phyloP scores from a whole-genome alignment of 1,140 invertebrate genomes.

The Tetramorium alpestre region DNA sequence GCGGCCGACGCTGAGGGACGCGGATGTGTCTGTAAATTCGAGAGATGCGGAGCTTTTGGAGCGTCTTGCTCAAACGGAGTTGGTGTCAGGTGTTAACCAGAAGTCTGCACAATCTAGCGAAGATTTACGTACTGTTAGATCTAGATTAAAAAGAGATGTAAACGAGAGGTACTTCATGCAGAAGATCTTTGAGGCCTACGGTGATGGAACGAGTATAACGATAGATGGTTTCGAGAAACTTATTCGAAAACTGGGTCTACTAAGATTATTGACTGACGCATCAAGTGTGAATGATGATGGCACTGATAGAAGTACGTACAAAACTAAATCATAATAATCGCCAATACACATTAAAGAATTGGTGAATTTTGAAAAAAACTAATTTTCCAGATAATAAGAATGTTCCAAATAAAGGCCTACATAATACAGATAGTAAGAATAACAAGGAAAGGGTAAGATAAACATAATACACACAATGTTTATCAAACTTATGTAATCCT shows the following conservation, averaged over 20 bases:
- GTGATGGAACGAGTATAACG: conserved; percentile 88
- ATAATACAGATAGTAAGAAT: conserved; percentile 49
- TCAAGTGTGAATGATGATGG: conserved; percentile 68
- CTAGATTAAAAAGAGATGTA: conserved; percentile 72
- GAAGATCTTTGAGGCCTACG: conserved; percentile 86
- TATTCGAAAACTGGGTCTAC: conserved; percentile 87
- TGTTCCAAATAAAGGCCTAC: conserved; percentile 66
- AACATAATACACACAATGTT: background rate
- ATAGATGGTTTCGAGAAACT: conserved; percentile 89
- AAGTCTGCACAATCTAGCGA: conserved; percentile 16
- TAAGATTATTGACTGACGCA: conserved; percentile 83
- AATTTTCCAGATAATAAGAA: conserved; percentile 57
- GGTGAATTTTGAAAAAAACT: background rate
- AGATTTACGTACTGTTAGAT: conserved; percentile 36
- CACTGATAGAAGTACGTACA: conserved; percentile 68
- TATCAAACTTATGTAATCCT: background rate
- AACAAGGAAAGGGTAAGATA: conserved; percentile 67
- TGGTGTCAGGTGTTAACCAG: conserved; percentile 23
- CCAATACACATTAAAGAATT: background rate
- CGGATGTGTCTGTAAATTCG: conserved; percentile 14
- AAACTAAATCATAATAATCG: conserved; percentile 65
- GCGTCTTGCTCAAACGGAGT: conserved; percentile 74
- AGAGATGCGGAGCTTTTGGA: conserved; percentile 75
- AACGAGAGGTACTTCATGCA: conserved; percentile 81
- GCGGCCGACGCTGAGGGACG: background rate